Conservation (phyloP, 2,797 vertebrate species). For the Acrocephalus scirpaceus region DNA sequence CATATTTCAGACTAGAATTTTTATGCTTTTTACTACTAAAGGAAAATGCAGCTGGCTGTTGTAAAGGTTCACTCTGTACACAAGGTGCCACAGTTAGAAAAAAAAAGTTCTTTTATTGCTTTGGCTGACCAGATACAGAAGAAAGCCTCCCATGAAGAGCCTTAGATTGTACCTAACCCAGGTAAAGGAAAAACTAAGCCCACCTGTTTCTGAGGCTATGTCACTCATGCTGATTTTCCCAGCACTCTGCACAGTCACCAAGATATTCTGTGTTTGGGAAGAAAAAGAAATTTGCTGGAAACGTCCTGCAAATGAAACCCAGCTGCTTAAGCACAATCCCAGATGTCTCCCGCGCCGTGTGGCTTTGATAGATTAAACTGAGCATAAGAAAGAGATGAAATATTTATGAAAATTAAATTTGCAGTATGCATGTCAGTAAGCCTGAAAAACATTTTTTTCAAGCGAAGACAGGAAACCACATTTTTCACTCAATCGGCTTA, state of each 20-base stretch:
- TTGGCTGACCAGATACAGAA: background rate
- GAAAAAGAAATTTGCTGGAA: slow-evolving; percentile 67
- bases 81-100: rapidly evolving
- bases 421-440: slow-evolving; percentile 72
- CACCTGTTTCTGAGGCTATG: slow-evolving; percentile 40
- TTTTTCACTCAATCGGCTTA: slow-evolving; percentile 47
- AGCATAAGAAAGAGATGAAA: slow-evolving; percentile 78
- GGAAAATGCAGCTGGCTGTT: background rate
- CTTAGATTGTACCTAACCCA: background rate
- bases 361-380: slow-evolving; percentile 76
- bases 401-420: slow-evolving; percentile 78
- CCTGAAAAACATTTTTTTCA: slow-evolving; percentile 35
- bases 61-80: background rate
- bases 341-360: slow-evolving; percentile 71
- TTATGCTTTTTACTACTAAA: background rate
- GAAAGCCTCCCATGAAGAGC: background rate
- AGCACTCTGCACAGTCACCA: slow-evolving; percentile 43
- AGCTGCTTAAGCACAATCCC: slow-evolving; percentile 77
- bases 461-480: slow-evolving; percentile 56
- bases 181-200: background rate
- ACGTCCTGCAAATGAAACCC: slow-evolving; percentile 75
- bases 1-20: background rate
- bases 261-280: slow-evolving; percentile 62
- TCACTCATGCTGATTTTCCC: slow-evolving; percentile 10
- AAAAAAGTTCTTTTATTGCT: background rate